Base-by-base conservation (phyloP, 1,140 invertebrate species). In the Solenopsis fugax region DNA sequence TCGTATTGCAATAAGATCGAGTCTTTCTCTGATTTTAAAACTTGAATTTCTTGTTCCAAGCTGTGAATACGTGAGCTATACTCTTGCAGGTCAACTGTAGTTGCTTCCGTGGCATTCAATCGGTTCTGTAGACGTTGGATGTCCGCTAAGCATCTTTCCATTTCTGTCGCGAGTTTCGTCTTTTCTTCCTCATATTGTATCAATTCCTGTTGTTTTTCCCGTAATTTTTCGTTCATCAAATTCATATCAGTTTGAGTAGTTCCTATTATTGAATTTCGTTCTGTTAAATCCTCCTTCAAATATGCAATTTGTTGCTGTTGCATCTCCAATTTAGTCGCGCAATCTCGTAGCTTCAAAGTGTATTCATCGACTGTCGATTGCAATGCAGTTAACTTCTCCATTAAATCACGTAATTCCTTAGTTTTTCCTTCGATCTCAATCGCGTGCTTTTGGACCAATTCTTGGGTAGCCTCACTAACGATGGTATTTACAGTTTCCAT, bases 391-490 rank as follows among this genome's bases (percentile, higher is more conserved):
- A 86, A 16, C 13, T 41, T 78, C 9, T 86, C 82, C 4, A n/a
- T 48, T 24, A 89, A 56, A 34, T 56, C n/a, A 10, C 24, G 78
- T 10, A 91, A 16, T 24, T 86, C 58, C 18, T 89, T 85, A 6
- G 91, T 62, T 21, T 85, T 91, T 13, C 56, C 69, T 18, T 91
- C 88, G 0, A 90, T 73, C 18, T 91, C 90, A n/a, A 91, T 86
- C 24, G 88, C 86, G 1, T 91, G 90, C 2, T 81, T 91, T 10
- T 91, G 94, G 45, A 94, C 92, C 24, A 95, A 93, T 87, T 95
- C 87, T 86, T 95, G 92, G 48, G 95, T 94, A 56, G 95, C 87
- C 88, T 96, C 93, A 85, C 93, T 85, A 4, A 86, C 64, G 5
- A 87, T 52, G 13, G 58, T 50, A n/a, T 75, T 88, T 0, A 91